Evolutionary conservation across 2,888 invertebrate species (phyloP).

Genomic region (Agelastica alni): DNA sequence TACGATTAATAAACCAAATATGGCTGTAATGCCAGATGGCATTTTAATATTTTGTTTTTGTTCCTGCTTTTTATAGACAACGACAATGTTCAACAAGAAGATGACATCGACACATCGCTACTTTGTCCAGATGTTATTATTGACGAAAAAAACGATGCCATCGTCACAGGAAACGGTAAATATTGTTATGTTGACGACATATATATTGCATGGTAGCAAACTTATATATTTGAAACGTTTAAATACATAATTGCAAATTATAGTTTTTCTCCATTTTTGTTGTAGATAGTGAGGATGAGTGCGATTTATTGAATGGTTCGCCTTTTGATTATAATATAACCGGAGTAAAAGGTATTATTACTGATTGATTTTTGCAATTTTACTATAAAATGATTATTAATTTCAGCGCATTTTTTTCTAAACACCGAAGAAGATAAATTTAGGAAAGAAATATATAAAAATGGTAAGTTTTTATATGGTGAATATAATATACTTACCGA

Average conservation of each 20-base stretch:
- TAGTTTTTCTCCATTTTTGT: no score
- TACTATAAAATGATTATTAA: no score
- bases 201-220: no score
- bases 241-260: no score
- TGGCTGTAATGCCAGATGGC: no score
- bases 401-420: constrained; percentile 42
- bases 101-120: constrained; percentile 45
- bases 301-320: background rate
- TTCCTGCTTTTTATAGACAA: constrained; percentile 3
- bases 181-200: background rate
- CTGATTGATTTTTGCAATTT: no score
- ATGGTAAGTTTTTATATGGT: no score
- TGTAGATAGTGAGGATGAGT: background rate
- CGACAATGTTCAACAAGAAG: constrained; percentile 15
- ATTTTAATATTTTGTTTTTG: no score
- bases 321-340: constrained; percentile 45
- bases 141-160: constrained; percentile 47
- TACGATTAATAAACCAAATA: no score
- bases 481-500: no score
- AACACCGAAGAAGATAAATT: constrained; percentile 40
- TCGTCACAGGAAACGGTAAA: constrained; percentile 37
- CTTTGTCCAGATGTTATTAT: constrained; percentile 52
- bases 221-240: no score
- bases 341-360: constrained; percentile 45
- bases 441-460: constrained; percentile 6